Evolutionary conservation across 2,113 vertebrate genomes (phyloP), one percentile per base, ranked within the genome.

Genomic region (Dromaius novaehollandiae): DNA sequence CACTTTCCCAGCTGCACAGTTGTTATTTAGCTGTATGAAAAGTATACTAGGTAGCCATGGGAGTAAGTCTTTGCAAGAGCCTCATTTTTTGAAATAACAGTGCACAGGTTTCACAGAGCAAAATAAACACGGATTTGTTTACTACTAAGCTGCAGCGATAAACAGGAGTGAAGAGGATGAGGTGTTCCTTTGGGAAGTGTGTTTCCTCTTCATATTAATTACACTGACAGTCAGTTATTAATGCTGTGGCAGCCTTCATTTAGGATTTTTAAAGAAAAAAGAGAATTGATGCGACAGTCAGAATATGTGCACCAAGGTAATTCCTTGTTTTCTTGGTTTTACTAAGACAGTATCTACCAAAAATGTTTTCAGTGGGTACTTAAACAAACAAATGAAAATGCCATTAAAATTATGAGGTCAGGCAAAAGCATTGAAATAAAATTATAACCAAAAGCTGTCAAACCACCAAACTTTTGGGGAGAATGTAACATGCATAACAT

Each of bases 81-180:
- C 58, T 34, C 90, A 65, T 34, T 42, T 94, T 81, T 50, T 51
- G 36, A 93, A 92, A 56, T 71, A 90, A 46, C 25, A 70, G 63
- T 56, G 46, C 82, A 77, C 53, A 66, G 78, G 82, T 95, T 82
- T 82, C 28, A 13, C 4, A 70, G 65, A 77, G 50, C 58, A 94
- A 92, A 92, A 91, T 83, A 93, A 95, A 89, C 69, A 71, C 14
- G 40, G 50, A 77, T 97, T 95, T 91, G 63, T 90, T 94, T 95
- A 64, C 90, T 82, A 71, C 42, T 61, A 88, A 76, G 63, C 58
- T 86, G 75, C 76, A 71, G 80, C 6, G 17, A 84, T 84, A 84
- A 96, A 78, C 34, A 89, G 55, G 89, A 85, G 63, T 60, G 32
- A 58, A 88, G 77, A 70, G 16, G 53, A 80, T 95, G 74, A 85